Conservation (phyloP, 1,140 invertebrate species). For the Cherax quadricarinatus region DNA sequence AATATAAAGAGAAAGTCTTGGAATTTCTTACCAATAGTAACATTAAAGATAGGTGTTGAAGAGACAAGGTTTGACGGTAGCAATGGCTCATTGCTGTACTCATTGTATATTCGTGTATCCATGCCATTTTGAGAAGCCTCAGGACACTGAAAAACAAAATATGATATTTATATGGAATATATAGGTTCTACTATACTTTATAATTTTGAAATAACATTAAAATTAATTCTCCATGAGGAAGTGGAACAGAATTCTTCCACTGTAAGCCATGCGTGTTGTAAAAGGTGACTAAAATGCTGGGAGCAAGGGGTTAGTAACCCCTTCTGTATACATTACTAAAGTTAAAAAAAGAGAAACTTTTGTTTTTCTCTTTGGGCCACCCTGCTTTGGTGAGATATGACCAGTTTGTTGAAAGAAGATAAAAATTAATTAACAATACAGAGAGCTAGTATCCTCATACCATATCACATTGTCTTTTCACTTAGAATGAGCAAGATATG, state of each 20-base stretch:
- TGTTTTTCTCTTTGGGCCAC: no score
- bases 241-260: no score
- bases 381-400: no score
- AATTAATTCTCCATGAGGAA: neutral
- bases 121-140: neutral
- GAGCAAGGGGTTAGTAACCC: no score
- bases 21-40: constrained; percentile 24
- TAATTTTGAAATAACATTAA: neutral
- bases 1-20: neutral
- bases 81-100: constrained; percentile 19
- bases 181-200: neutral
- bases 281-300: no score
- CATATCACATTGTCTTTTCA: no score
- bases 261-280: neutral
- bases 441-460: no score
- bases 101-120: neutral
- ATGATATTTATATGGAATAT: neutral
- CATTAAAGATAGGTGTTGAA: neutral
- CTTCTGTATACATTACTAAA: no score
- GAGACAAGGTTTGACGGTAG: neutral
- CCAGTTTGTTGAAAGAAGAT: no score
- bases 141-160: neutral
- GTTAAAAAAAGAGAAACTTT: no score
- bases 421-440: no score
- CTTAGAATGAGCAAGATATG: no score